phyloP scores from a whole-genome alignment of 2,797 vertebrate genomes.

The Bradypodion ventrale region DNA sequence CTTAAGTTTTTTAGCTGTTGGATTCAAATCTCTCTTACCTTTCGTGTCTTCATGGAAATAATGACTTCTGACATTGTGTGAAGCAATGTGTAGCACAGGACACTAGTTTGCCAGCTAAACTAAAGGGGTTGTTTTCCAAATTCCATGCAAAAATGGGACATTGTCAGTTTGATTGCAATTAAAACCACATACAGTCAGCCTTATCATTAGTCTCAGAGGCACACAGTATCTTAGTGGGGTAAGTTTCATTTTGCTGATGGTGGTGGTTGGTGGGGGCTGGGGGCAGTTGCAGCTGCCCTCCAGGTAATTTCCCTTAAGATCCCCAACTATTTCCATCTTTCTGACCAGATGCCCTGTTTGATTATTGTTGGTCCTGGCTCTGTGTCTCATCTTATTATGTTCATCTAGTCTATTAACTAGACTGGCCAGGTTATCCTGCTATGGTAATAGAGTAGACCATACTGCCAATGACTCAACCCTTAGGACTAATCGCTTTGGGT shows the following conservation, averaged over 20 bases:
- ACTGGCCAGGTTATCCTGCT: no score
- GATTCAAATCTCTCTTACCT: not conserved
- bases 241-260: no score
- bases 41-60: not conserved
- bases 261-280: not conserved
- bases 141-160: not conserved
- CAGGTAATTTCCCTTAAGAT: not conserved
- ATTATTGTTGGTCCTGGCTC: not conserved
- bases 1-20: not conserved
- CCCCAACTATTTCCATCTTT: not conserved
- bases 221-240: no score
- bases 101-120: no score
- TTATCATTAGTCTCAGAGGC: not conserved
- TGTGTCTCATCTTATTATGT: no score
- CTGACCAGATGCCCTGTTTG: not conserved
- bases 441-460: no score
- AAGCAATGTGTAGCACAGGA: no score
- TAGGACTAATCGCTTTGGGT: no score
- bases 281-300: not conserved
- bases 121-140: not conserved
- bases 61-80: not conserved
- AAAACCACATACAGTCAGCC: not conserved
- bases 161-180: not conserved
- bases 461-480: no score
- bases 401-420: no score